Percentiles rank a stretch among this genome's conserved stretches.
These are phyloP conservation scores for Alligator mississippiensis DNA, from an alignment of 2,113 vertebrate species.

Conservation along the genomic window DNA sequence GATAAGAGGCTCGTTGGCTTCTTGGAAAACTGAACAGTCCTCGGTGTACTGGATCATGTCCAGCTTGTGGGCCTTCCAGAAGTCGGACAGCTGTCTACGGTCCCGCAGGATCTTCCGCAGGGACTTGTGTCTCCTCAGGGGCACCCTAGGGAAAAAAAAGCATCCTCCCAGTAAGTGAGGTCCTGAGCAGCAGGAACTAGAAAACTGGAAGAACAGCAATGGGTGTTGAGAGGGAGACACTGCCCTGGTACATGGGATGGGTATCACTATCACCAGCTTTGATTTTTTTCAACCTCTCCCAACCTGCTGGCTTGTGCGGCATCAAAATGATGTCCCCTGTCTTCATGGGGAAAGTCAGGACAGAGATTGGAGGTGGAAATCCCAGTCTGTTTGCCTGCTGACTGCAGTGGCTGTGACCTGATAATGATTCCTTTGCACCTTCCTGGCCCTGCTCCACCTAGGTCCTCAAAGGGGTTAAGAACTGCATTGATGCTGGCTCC, in stretches of 20 bases:
- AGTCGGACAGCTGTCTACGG: constrained; percentile 64
- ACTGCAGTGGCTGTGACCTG: not conserved
- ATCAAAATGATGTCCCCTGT: not conserved
- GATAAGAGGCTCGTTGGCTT: constrained; percentile 77
- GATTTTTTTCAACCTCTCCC: not conserved
- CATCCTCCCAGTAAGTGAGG: not conserved
- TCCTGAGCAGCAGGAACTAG: accelerated
- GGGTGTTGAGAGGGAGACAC: not conserved
- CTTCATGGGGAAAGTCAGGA: not conserved
- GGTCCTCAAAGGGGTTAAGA: not conserved
- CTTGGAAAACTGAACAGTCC: constrained; percentile 43
- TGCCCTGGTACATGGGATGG: not conserved
- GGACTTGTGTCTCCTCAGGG: constrained; percentile 71
- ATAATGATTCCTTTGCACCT: not conserved
- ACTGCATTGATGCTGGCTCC: not conserved
- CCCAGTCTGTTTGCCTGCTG: not conserved
- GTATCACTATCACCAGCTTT: no score
- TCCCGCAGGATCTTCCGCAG: constrained; percentile 73
- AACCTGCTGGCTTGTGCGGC: not conserved
- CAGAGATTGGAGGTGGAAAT: not conserved
- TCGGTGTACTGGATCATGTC: constrained; percentile 64
- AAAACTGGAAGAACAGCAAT: not conserved
- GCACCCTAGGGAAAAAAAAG: constrained; percentile 61
- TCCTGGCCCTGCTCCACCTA: not conserved
- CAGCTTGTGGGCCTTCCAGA: constrained; percentile 73